These are phyloP conservation scores for Maccullochella peelii DNA, from an alignment of 2,113 vertebrate species.

Conservation along the genomic window DNA sequence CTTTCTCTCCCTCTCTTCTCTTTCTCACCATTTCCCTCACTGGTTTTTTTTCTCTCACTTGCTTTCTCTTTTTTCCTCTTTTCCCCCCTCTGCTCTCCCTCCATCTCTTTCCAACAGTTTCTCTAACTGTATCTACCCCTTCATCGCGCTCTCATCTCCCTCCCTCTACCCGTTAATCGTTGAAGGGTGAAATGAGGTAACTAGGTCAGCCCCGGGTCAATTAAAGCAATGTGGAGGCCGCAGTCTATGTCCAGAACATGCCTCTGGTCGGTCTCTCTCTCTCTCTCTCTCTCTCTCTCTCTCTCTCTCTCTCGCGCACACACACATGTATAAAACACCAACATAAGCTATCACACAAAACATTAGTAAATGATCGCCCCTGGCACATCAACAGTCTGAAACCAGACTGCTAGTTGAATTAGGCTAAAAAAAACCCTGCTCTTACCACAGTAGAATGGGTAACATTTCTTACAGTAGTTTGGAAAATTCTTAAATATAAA, in stretches of 20 bases:
- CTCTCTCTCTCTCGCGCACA: conserved; percentile 20
- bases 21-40: conserved; percentile 5
- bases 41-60: conserved; percentile 10
- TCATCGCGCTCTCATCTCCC: conserved; percentile 46
- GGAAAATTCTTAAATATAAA: background rate
- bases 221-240: conserved; percentile 75
- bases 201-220: conserved; percentile 80
- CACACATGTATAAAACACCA: conserved; percentile 45
- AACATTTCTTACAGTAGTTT: conserved; percentile 23
- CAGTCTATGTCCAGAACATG: conserved; percentile 75
- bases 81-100: conserved; percentile 1
- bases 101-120: conserved; percentile 36
- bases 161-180: conserved; percentile 56
- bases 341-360: conserved; percentile 72
- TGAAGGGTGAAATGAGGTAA: conserved; percentile 79
- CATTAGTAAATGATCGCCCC: conserved; percentile 73
- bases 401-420: conserved; percentile 58
- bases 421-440: conserved; percentile 43
- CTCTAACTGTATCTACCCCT: conserved; percentile 59
- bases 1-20: background rate
- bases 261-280: conserved; percentile 56
- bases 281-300: background rate
- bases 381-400: conserved; percentile 63
- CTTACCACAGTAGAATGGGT: background rate
- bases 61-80: background rate